Percentiles rank a stretch among this genome's conserved stretches.
Conservation (phyloP, 2,888 invertebrate species). For the Agonopterix alstromeriana region DNA sequence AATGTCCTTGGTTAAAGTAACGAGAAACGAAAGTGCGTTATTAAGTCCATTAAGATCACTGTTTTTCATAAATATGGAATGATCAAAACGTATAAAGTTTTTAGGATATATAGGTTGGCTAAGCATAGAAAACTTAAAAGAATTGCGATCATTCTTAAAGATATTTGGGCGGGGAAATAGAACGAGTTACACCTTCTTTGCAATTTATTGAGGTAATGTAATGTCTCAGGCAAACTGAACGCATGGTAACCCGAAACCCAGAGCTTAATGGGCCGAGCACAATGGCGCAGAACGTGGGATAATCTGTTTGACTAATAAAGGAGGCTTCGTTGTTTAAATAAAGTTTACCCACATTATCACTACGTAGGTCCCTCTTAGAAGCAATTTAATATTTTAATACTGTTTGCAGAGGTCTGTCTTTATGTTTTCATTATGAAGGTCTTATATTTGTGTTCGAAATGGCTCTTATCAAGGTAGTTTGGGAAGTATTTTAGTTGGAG, state of each 20-base stretch:
- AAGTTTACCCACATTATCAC: constrained; percentile 15
- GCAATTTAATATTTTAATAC: constrained; percentile 18
- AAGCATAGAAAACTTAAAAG: too few relatives aligned
- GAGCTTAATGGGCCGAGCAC: constrained; percentile 12
- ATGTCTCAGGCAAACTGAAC: background rate
- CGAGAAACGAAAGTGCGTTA: too few relatives aligned
- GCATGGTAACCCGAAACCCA: constrained; percentile 3
- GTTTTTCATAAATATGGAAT: too few relatives aligned
- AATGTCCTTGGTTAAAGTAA: too few relatives aligned
- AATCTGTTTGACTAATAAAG: constrained; percentile 24
- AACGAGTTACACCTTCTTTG: too few relatives aligned
- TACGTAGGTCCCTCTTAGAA: constrained; percentile 13
- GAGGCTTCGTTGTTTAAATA: constrained; percentile 18
- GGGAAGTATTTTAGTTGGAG: too few relatives aligned
- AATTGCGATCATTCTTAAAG: too few relatives aligned
- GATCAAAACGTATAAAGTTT: too few relatives aligned
- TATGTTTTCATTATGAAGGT: constrained; percentile 12
- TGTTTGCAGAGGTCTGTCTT: constrained; percentile 13
- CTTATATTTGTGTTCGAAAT: background rate
- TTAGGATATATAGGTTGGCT: too few relatives aligned
- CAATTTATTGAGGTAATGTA: background rate
- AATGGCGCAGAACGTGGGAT: constrained; percentile 15
- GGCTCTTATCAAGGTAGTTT: too few relatives aligned
- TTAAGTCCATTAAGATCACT: too few relatives aligned
- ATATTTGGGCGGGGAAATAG: too few relatives aligned